Conservation (phyloP, 2,888 invertebrate species). For the Tetragnatha montana region DNA sequence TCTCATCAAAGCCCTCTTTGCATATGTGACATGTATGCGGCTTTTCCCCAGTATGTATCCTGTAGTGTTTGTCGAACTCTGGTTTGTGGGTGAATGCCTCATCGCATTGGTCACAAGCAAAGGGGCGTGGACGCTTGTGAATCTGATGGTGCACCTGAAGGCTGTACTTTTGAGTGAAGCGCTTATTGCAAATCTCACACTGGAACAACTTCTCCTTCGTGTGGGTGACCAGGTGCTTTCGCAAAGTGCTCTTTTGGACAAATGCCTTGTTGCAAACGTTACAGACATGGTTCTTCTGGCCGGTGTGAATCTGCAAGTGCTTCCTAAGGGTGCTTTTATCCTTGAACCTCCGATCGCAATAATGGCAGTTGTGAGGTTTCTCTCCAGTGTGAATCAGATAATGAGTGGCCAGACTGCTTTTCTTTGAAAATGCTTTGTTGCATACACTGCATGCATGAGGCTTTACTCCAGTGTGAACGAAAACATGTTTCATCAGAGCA, state of each 20-base stretch:
- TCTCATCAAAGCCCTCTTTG: constrained; percentile 68
- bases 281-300: constrained; percentile 62
- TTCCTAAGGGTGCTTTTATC: constrained; percentile 66
- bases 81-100: constrained; percentile 53
- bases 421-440: constrained; percentile 59
- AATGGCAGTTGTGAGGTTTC: constrained; percentile 61
- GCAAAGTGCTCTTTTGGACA: constrained; percentile 65
- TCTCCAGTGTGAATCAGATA: constrained; percentile 62
- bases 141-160: constrained; percentile 67
- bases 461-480: constrained; percentile 64
- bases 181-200: constrained; percentile 59
- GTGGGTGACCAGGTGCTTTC: constrained; percentile 65
- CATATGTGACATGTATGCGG: constrained; percentile 63
- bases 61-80: constrained; percentile 62
- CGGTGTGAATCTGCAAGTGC: constrained; percentile 65
- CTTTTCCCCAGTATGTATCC: constrained; percentile 64
- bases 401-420: constrained; percentile 61
- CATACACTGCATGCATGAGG: constrained; percentile 59
- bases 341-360: constrained; percentile 62
- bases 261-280: constrained; percentile 57
- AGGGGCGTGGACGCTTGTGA: constrained; percentile 65
- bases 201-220: constrained; percentile 65
- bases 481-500: constrained; percentile 51
- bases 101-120: constrained; percentile 58
- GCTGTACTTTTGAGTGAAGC: constrained; percentile 66